phyloP scores from a whole-genome alignment of 2,888 invertebrate species.

The Microplitis deprimator region DNA sequence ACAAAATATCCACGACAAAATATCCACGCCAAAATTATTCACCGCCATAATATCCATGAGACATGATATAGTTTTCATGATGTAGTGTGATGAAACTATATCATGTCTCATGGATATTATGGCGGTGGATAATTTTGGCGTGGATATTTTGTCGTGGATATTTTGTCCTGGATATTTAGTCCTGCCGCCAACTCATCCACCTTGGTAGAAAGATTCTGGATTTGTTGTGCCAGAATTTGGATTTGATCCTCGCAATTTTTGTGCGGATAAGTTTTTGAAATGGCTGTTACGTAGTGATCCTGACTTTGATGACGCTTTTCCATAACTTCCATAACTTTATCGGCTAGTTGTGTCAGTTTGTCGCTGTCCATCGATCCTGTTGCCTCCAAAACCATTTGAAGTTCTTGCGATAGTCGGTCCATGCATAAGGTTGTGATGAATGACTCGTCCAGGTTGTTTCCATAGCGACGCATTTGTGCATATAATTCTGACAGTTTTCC shows the following conservation, averaged over 20 bases:
- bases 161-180: too few species aligned
- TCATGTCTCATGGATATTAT: too few species aligned
- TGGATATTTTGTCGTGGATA: not conserved
- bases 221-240: not conserved
- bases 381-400: not conserved
- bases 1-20: too few species aligned
- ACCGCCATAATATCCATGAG: not conserved
- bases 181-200: not conserved
- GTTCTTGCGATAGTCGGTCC: constrained; percentile 1
- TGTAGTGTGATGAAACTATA: too few species aligned
- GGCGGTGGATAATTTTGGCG: too few species aligned
- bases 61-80: too few species aligned
- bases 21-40: too few species aligned
- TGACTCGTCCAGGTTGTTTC: constrained; percentile 41
- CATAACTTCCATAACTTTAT: not conserved
- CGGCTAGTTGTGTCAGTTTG: not conserved
- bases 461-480: constrained; percentile 36
- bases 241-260: not conserved
- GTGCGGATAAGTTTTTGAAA: not conserved
- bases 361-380: constrained; percentile 7
- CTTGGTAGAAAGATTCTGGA: not conserved
- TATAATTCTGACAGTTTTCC: constrained; percentile 29
- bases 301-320: not conserved
- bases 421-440: constrained; percentile 28
- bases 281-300: not conserved